phyloP scores from a whole-genome alignment of 2,888 invertebrate genomes.

The Podabrus alpinus region DNA sequence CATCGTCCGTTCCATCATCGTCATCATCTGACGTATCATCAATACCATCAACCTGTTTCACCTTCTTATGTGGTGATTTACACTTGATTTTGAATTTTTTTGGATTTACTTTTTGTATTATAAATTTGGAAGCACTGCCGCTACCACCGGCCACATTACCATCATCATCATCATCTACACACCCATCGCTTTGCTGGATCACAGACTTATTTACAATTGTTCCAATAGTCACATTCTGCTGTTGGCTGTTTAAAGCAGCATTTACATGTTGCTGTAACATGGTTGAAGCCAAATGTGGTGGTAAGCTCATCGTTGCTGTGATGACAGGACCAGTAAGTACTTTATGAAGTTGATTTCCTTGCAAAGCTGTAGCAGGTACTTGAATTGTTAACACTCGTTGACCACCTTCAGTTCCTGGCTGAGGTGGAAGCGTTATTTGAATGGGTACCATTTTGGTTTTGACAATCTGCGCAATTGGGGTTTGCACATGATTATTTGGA shows the following conservation, averaged over 20 bases:
- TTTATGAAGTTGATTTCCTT: slow-evolving; percentile 65
- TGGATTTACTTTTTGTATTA: no score
- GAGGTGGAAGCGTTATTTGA: slow-evolving; percentile 80
- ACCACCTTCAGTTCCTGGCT: slow-evolving; percentile 67
- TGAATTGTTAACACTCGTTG: slow-evolving; percentile 83
- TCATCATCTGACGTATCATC: slow-evolving; percentile 10
- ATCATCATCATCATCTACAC: not conserved
- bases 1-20: slow-evolving; percentile 5
- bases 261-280: slow-evolving; percentile 89
- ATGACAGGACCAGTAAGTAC: slow-evolving; percentile 87
- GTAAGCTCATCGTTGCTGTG: slow-evolving; percentile 86
- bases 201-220: slow-evolving; percentile 36
- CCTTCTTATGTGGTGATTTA: not conserved
- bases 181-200: slow-evolving; percentile 40
- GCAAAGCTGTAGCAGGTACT: slow-evolving; percentile 82
- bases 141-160: not conserved
- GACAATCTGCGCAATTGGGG: slow-evolving; percentile 46
- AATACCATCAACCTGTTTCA: slow-evolving; percentile 3
- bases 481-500: slow-evolving; percentile 41
- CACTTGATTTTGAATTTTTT: no score
- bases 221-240: slow-evolving; percentile 22
- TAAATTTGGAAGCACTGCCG: not conserved
- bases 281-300: slow-evolving; percentile 78
- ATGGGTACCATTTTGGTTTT: slow-evolving; percentile 62
- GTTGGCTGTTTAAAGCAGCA: slow-evolving; percentile 60